phyloP scores from a whole-genome alignment of 2,888 invertebrate genomes.

The Ctenicera cuprea region DNA sequence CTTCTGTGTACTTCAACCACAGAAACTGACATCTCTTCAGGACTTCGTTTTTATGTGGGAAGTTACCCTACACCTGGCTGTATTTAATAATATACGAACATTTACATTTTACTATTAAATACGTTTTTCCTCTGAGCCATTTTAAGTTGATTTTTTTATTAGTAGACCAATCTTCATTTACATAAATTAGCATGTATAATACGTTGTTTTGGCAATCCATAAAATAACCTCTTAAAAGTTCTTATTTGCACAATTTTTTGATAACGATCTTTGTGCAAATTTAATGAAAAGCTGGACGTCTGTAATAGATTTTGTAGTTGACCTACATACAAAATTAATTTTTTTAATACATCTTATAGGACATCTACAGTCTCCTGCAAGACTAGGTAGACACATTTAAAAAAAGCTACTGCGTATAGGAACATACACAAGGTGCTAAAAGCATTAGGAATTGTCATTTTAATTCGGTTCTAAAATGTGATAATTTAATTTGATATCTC shows the following conservation, averaged over 20 bases:
- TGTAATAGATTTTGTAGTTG: background rate
- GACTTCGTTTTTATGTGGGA: conserved; percentile 51
- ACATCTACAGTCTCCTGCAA: no score
- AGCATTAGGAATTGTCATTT: no score
- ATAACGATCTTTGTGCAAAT: conserved; percentile 19
- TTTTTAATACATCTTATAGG: no score
- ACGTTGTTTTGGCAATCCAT: conserved; percentile 11
- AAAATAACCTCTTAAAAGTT: conserved; percentile 6
- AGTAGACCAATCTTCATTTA: conserved; percentile 29
- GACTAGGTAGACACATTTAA: no score
- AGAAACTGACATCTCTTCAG: conserved; percentile 54
- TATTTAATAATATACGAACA: conserved; percentile 36
- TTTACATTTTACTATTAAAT: conserved; percentile 43
- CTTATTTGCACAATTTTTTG: conserved; percentile 23
- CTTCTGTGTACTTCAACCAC: conserved; percentile 50
- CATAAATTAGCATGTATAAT: conserved; percentile 25
- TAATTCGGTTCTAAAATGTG: no score
- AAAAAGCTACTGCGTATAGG: no score
- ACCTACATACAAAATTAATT: background rate
- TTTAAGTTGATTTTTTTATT: conserved; percentile 18
- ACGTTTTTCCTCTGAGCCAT: conserved; percentile 9
- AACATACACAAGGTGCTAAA: no score
- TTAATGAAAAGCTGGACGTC: conserved; percentile 2
- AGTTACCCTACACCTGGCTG: conserved; percentile 53
- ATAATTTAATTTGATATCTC: no score